Base-by-base conservation (phyloP, 2,888 invertebrate genomes). In the Netelia melanura region DNA sequence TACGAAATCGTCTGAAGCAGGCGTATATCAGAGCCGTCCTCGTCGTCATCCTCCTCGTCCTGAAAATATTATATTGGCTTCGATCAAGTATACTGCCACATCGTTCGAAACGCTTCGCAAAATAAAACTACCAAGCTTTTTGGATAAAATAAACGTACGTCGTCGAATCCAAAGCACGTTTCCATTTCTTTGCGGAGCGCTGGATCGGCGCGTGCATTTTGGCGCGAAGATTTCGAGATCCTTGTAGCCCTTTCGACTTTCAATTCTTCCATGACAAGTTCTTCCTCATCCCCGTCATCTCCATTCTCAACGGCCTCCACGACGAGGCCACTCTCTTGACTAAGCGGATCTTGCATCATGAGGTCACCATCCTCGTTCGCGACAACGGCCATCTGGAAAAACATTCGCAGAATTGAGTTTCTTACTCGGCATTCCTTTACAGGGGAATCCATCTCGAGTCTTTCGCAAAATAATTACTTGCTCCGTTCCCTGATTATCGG, bases 91-190 rank as follows among this genome's bases (percentile, higher is more conserved):
- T 38, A 38, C 38, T 38, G 38, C 6, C 5, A 43, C 52, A 5
- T 30, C 14, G 65, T 68, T 48, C 70, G n/a, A 56, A 62, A 56
- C 17, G 54, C 2, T 11, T 44, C 17, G 43, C 43, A 62, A 62
- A 38, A 38, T 38, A 38, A 38, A 38, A 38, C 38, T 38, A 1
- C 0, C 38, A 38, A 38, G 6, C 25, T 67, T 30, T 38, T 48
- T 58, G 23, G 6, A 61, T 30, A 62, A 58, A 17, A 67, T 11
- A 38, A 81, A 95, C 95, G 95, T 92, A 96, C 97, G 89, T 95
- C 95, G 93, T 97, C 97, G 94, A 98, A 97, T 2, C 97, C 97
- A 88, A 98, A 98, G 93, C 97, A 98, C 21, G 96, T 96, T 91
- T 97, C 96, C 94, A 97, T 96, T 86, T 97, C 97, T 89, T 96